phyloP scores from a whole-genome alignment of 2,888 invertebrate species.

The Octodonta nipae region DNA sequence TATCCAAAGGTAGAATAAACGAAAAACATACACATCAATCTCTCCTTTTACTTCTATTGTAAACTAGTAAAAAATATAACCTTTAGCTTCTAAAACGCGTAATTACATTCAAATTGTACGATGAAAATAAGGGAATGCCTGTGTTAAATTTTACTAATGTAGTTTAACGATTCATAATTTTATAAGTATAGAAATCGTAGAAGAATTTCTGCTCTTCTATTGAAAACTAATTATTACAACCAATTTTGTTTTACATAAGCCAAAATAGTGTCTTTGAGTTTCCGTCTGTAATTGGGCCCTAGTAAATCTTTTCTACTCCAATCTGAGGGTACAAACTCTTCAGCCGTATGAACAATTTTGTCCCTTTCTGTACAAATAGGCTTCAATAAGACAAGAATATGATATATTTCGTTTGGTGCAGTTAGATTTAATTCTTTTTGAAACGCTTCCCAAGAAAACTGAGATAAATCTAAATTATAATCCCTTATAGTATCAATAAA shows the following conservation, averaged over 20 bases:
- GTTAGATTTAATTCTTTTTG: constrained; percentile 34
- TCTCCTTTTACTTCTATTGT: no score
- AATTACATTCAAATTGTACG: no score
- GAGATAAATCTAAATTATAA: constrained; percentile 28
- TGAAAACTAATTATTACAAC: no score
- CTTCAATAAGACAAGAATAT: constrained; percentile 39
- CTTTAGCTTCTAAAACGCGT: no score
- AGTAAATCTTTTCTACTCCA: constrained; percentile 30
- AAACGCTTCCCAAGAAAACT: constrained; percentile 35
- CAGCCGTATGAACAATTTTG: constrained; percentile 33
- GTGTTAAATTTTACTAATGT: no score
- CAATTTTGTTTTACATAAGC: constrained; percentile 27
- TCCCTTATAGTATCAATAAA: constrained; percentile 35
- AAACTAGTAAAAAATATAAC: no score
- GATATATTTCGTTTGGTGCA: constrained; percentile 36
- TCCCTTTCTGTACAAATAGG: constrained; percentile 38
- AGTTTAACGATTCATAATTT: no score
- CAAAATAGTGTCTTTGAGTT: constrained; percentile 29
- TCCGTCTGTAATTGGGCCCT: constrained; percentile 29
- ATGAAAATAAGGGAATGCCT: no score
- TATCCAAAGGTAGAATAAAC: no score
- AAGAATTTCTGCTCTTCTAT: no score
- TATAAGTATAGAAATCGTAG: no score
- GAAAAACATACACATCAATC: no score
- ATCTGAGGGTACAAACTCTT: constrained; percentile 34